Base-by-base conservation (phyloP, 2,888 invertebrate genomes). In the Trichopria drosophilae region DNA sequence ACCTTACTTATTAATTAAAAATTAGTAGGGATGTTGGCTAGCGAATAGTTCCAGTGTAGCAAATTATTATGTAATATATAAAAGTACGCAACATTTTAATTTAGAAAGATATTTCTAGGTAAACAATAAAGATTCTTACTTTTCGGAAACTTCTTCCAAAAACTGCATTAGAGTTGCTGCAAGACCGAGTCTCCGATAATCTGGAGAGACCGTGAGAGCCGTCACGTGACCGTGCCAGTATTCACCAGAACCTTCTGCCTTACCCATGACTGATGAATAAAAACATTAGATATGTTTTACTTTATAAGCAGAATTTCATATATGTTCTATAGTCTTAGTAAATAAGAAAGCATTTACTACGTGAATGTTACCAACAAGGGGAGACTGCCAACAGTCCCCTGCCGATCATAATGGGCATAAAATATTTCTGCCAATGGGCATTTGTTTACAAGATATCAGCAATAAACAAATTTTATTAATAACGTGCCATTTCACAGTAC, bases 221-320 rank as follows among this genome's bases (percentile, higher is more conserved):
- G 99, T 99, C 7, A 99, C 98, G 79, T 99, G 99, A 1, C 99
- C 99, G 80, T 99, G 99, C 96, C 96, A 99, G 71, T 94, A 90
- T 63, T 96, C 94, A 41, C 89, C 88, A 61, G 85, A 85, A 0
- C 99, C 99, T 79, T 99, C 99, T 0, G 96, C 92, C 79, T 99
- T 99, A 26, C 98, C 98, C 97, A 99, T 98, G 44, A 99, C 96
- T 97, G 71, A 57, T 82, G 77, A 18, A 52, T 55, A 6, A 40
- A 16, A 55, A 12, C 10, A 47, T 10, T 34, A 35, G n/a, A 9
- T 10, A n/a, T 22, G 20, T 24, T 13, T n/a, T 32, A 32, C 32
- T 12, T 12, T 13, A n/a, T 12, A 32, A 10, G 7, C 9, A 12
- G 13, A 32, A 2, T 12, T 32, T 13, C 2, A 32, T 2, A 32